Evolutionary conservation across 1,140 invertebrate species (phyloP), one percentile per base, ranked within the genome.

Genomic region (Cotesia typhae): DNA sequence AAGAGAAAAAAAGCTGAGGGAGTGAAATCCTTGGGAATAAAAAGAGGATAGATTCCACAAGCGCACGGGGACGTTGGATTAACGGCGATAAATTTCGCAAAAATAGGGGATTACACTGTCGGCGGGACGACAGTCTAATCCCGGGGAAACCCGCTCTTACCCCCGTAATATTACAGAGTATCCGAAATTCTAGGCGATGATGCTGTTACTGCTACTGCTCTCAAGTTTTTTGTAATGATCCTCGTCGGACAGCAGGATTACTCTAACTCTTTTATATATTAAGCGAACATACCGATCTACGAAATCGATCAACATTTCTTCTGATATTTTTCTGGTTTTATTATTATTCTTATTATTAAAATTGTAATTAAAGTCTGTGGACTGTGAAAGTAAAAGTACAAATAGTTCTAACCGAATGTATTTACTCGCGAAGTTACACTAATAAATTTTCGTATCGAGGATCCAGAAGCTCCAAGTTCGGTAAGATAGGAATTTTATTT

Each of bases 61-160:
- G 69, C 73, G 73, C 61, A 17, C 70, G 68, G 71, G 72, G 41
- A 66, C 65, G 82, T 85, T 78, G 86, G 84, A 87, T 87, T 87
- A 87, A 85, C 84, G 82, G 82, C 85, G 84, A 87, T 87, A 87
- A 87, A 87, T 87, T 87, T 87, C 81, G 78, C 83, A 87, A 87
- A 87, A 86, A 87, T 87, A 79, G 83, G 83, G 83, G 85, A 85
- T 86, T 85, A 87, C 84, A 71, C 82, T 87, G 85, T 86, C 86
- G 72, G 82, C 81, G 75, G 80, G 79, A 80, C 83, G 85, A 87
- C 82, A 84, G 83, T 84, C 82, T 87, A 87, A 87, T 87, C 84
- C 86, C 70, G 63, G 78, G 78, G 72, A 75, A 76, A 76, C 76
- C 70, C 35, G 70, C 75, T 70, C 76, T 73, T 75, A 75, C 73